These are phyloP conservation scores for Hyles euphorbiae DNA, from an alignment of 1,140 invertebrate species.

Conservation along the genomic window DNA sequence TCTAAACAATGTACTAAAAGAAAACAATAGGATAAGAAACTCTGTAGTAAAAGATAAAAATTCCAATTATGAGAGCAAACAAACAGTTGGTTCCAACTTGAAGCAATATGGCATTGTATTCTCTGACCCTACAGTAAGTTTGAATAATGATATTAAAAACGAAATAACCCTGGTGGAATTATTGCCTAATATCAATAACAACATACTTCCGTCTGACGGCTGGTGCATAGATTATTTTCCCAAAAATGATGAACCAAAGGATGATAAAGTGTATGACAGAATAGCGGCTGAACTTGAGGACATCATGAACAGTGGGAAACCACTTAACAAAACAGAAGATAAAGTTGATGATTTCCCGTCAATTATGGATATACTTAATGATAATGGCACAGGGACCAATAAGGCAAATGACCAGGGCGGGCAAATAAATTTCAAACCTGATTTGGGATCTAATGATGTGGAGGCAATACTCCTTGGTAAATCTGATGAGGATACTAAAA, in stretches of 20 bases:
- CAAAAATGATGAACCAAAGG: constrained; percentile 52
- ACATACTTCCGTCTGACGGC: constrained; percentile 58
- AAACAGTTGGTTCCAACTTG: constrained; percentile 22
- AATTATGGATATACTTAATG: constrained; percentile 74
- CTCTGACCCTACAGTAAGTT: constrained; percentile 42
- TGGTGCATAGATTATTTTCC: constrained; percentile 71
- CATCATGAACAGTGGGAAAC: constrained; percentile 66
- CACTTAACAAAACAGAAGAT: constrained; percentile 29
- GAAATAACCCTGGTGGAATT: constrained; percentile 47
- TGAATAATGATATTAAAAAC: constrained; percentile 40
- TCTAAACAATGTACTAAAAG: constrained; percentile 52
- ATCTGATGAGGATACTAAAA: constrained; percentile 24
- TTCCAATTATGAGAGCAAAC: constrained; percentile 27
- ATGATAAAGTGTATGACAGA: constrained; percentile 70
- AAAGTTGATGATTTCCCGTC: constrained; percentile 72
- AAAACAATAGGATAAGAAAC: constrained; percentile 58
- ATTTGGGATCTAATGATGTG: constrained; percentile 61
- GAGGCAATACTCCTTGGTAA: constrained; percentile 69
- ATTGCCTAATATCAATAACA: constrained; percentile 52
- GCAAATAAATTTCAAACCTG: constrained; percentile 44
- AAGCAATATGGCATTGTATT: constrained; percentile 67
- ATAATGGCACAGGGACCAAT: constrained; percentile 39
- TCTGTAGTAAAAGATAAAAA: constrained; percentile 38
- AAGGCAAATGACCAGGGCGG: constrained; percentile 41
- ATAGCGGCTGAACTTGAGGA: constrained; percentile 72